A percentile compares a stretch with the other conserved stretches of the same genome.
Conservation (phyloP, 2,113 vertebrate species). For the Sylvicapra grimmia region DNA sequence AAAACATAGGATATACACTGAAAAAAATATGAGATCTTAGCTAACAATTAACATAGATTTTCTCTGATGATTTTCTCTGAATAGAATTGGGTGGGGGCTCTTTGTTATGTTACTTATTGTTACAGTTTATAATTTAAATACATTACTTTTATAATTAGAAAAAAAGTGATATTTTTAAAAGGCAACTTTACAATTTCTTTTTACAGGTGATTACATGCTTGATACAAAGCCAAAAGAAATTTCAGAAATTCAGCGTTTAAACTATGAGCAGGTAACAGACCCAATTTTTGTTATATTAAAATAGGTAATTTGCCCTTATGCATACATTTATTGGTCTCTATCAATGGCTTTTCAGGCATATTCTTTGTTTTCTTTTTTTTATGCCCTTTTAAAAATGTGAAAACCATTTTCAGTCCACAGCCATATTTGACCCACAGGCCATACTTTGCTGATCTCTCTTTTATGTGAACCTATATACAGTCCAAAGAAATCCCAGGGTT, state of each 20-base stretch:
- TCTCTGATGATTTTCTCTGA: neutral
- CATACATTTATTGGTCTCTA: neutral
- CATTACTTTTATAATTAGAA: constrained; percentile 6
- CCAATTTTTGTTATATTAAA: constrained; percentile 46
- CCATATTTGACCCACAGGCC: neutral
- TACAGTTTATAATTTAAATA: constrained; percentile 11
- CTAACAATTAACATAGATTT: neutral
- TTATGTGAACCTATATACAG: neutral
- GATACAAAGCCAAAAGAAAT: constrained; percentile 99
- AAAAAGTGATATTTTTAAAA: constrained; percentile 28
- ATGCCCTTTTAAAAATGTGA: neutral
- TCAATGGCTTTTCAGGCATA: neutral
- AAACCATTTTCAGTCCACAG: neutral
- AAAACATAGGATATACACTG: neutral
- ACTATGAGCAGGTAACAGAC: constrained; percentile 95
- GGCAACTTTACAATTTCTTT: constrained; percentile 54
- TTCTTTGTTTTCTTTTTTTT: constrained; percentile 4
- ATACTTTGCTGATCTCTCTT: neutral
- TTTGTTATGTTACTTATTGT: neutral
- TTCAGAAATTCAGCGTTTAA: constrained; percentile 95
- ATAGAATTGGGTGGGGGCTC: neutral
- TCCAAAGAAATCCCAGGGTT: too few relatives aligned
- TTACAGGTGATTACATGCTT: constrained; percentile 97
- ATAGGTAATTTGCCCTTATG: constrained; percentile 1
- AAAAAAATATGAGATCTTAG: neutral